These are phyloP conservation scores for Psephotus haematonotus DNA, from an alignment of 2,113 vertebrate genomes.

Conservation along the genomic window DNA sequence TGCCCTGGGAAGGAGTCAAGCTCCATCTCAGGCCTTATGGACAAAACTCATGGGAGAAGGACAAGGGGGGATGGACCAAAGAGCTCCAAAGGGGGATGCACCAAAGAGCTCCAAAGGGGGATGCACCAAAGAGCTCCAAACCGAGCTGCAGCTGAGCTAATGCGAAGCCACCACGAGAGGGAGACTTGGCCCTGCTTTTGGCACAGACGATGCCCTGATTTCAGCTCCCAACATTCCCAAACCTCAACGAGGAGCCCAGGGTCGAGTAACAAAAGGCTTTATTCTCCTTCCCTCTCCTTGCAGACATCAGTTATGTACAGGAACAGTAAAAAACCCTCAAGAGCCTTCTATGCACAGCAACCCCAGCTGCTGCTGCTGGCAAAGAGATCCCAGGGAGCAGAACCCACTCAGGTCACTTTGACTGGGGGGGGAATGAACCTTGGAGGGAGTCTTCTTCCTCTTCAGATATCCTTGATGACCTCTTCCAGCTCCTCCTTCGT, in stretches of 20 bases:
- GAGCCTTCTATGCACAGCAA: constrained; percentile 44
- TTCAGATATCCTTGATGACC: constrained; percentile 97
- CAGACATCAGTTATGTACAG: constrained; percentile 78
- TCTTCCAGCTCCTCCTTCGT: constrained; percentile 98
- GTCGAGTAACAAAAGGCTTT: constrained; percentile 71
- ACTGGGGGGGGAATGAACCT: not conserved
- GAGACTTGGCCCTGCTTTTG: not conserved
- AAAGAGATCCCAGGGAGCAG: constrained; percentile 55
- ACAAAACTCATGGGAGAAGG: not conserved
- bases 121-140: not conserved
- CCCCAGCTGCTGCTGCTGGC: constrained; percentile 18
- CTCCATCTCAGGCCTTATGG: accelerated
- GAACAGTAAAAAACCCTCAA: constrained; percentile 69
- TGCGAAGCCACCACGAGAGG: constrained; percentile 21
- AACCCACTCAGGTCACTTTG: constrained; percentile 38
- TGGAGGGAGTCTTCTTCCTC: not conserved
- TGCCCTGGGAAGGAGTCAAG: not conserved
- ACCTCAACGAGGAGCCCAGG: not conserved
- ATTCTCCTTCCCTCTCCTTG: constrained; percentile 68
- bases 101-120: not conserved
- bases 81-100: not conserved
- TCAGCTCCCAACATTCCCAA: not conserved
- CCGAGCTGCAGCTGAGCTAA: not conserved
- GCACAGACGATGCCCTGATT: not conserved
- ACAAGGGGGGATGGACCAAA: not conserved